Evolutionary conservation across 2,888 invertebrate genomes (phyloP).

Genomic region (Caenorhabditis sp.): DNA sequence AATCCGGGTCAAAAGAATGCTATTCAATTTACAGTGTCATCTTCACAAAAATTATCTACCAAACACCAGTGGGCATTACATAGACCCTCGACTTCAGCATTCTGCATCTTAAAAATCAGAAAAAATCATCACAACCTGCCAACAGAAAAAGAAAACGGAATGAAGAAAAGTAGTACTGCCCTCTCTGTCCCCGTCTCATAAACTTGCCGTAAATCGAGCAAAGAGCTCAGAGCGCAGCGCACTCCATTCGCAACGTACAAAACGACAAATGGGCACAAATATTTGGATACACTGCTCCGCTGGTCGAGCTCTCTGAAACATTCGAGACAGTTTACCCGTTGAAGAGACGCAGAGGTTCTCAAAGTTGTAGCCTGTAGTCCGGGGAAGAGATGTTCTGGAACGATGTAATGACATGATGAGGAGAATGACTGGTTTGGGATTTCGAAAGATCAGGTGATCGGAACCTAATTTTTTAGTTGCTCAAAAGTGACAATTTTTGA

Average conservation of each 20-base stretch:
- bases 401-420: background rate
- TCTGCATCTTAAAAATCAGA: background rate
- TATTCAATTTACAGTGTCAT: too few species aligned
- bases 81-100: background rate
- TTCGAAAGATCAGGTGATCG: too few species aligned
- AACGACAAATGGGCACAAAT: conserved; percentile 62
- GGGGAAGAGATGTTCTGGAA: conserved; percentile 16
- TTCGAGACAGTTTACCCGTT: conserved; percentile 45
- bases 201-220: conserved; percentile 49
- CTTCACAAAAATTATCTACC: too few species aligned
- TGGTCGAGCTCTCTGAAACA: conserved; percentile 35
- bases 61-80: too few species aligned
- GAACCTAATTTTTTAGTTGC: too few species aligned
- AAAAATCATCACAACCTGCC: background rate
- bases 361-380: conserved; percentile 32
- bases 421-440: background rate
- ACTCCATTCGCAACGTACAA: conserved; percentile 31
- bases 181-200: background rate
- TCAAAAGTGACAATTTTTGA: too few species aligned
- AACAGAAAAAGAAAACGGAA: background rate
- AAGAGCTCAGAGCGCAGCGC: conserved; percentile 39
- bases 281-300: conserved; percentile 67
- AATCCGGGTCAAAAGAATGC: too few species aligned
- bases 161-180: conserved; percentile 41
- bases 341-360: conserved; percentile 1